phyloP scores from a whole-genome alignment of 2,113 vertebrate species.

The Percopsis transmontana region DNA sequence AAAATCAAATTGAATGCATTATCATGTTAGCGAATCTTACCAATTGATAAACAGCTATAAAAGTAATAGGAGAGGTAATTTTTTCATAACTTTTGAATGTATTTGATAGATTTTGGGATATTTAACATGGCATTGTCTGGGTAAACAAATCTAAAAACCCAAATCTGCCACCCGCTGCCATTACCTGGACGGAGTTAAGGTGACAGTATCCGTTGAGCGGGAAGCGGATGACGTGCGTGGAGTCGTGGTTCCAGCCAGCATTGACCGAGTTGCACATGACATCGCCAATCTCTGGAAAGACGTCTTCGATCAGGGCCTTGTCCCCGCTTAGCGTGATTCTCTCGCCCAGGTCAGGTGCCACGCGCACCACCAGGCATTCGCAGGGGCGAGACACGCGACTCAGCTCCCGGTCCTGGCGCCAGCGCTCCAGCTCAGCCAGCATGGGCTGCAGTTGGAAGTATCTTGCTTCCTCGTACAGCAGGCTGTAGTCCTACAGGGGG shows the following conservation, averaged over 20 bases:
- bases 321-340: slow-evolving; percentile 95
- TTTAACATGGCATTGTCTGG: not conserved
- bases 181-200: slow-evolving; percentile 98
- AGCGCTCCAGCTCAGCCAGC: slow-evolving; percentile 94
- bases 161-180: not conserved
- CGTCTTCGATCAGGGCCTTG: slow-evolving; percentile 96
- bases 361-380: slow-evolving; percentile 95
- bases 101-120: not conserved
- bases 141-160: not conserved
- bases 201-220: slow-evolving; percentile 97
- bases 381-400: slow-evolving; percentile 89
- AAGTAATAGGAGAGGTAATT: not conserved
- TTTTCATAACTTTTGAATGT: not conserved
- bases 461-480: slow-evolving; percentile 96
- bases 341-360: slow-evolving; percentile 94
- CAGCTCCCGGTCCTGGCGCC: slow-evolving; percentile 93
- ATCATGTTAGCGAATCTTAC: slow-evolving; percentile 18
- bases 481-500: slow-evolving; percentile 87
- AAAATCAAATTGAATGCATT: slow-evolving; percentile 27
- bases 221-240: slow-evolving; percentile 96
- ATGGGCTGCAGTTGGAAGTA: slow-evolving; percentile 98
- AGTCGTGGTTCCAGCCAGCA: slow-evolving; percentile 86
- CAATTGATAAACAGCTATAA: not conserved
- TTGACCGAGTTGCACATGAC: slow-evolving; percentile 99
- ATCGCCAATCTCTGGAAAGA: slow-evolving; percentile 95